Conservation (phyloP, 2,888 invertebrate genomes). For the Perithous albicinctus region DNA sequence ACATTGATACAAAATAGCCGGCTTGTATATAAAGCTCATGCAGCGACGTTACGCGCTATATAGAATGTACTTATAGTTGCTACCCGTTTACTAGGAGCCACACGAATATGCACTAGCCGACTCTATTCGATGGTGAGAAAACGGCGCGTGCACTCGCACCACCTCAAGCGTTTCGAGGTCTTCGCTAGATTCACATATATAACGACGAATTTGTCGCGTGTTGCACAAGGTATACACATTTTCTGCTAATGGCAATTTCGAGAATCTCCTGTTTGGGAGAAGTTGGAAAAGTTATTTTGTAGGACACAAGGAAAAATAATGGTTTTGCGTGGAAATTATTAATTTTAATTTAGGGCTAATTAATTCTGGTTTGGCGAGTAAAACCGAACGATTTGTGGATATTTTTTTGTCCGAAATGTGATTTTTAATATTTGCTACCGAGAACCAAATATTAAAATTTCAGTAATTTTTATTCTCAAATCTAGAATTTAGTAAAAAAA, state of each 20-base stretch:
- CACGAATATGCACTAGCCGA: background rate
- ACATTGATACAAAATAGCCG: conserved; percentile 78
- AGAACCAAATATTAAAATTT: too few species aligned
- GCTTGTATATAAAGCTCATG: conserved; percentile 84
- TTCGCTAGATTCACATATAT: conserved; percentile 33
- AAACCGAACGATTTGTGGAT: too few species aligned
- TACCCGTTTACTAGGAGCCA: conserved; percentile 28
- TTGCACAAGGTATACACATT: background rate
- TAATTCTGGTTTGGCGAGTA: too few species aligned
- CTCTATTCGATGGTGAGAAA: conserved; percentile 49
- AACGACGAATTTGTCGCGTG: conserved; percentile 12
- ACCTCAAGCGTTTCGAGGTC: conserved; percentile 60
- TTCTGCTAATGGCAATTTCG: background rate
- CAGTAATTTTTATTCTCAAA: too few species aligned
- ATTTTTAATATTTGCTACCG: too few species aligned
- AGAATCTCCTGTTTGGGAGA: background rate
- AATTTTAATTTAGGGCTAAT: too few species aligned
- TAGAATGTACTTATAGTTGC: too few species aligned
- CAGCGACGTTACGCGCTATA: conserved; percentile 81
- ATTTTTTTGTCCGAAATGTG: too few species aligned
- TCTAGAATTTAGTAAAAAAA: too few species aligned
- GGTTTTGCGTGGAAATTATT: too few species aligned
- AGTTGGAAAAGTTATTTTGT: background rate
- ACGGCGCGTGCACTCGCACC: conserved; percentile 65
- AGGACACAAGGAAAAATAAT: too few species aligned